These are phyloP conservation scores for Bombus confusus DNA, from an alignment of 1,140 invertebrate genomes.

Conservation along the genomic window DNA sequence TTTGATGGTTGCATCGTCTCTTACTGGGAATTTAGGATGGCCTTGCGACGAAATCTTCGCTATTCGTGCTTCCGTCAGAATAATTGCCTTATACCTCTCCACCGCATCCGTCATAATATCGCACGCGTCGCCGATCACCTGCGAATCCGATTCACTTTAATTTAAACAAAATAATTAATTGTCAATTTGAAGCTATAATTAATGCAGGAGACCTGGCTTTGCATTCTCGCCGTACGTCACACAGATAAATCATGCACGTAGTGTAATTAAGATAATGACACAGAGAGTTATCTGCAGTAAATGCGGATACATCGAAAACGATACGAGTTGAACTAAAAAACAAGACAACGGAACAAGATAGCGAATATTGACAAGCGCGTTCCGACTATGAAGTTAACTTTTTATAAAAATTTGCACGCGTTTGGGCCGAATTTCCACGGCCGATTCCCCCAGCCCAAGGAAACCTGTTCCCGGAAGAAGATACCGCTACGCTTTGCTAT, in stretches of 20 bases:
- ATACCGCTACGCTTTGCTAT: too few species aligned
- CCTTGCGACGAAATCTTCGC: constrained; percentile 64
- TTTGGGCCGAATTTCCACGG: too few species aligned
- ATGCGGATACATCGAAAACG: not conserved
- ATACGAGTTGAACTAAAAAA: not conserved
- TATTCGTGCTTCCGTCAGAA: constrained; percentile 73
- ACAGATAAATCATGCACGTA: not conserved
- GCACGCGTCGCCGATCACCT: constrained; percentile 80
- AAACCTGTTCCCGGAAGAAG: too few species aligned
- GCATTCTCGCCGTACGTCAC: not conserved
- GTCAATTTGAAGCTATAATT: not conserved
- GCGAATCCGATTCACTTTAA: constrained; percentile 36
- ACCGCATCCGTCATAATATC: constrained; percentile 84
- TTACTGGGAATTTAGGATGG: constrained; percentile 50
- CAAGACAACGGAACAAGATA: too few species aligned
- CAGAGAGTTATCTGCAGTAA: not conserved
- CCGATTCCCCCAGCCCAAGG: too few species aligned
- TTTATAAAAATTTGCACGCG: too few species aligned
- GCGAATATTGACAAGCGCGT: not conserved
- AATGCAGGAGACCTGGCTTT: not conserved
- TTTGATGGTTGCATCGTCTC: constrained; percentile 68
- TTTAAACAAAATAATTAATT: not conserved
- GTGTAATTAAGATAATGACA: not conserved
- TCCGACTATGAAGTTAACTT: too few species aligned
- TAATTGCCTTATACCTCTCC: constrained; percentile 82